Evolutionary conservation across 2,888 invertebrate species (phyloP).

Genomic region (Myathropa florea): DNA sequence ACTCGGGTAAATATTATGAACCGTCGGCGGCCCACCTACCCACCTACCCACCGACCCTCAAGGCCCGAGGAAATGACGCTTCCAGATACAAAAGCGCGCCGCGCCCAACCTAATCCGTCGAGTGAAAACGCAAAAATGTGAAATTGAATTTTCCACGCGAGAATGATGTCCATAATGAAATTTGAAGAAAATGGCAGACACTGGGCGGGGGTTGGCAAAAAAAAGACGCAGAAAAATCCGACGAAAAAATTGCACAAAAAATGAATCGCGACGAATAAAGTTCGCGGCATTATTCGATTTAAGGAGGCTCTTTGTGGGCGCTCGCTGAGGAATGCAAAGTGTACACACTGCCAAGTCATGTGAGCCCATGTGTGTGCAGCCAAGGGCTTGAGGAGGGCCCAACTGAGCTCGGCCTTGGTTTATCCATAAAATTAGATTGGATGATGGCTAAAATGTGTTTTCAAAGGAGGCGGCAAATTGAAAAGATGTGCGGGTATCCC

Average conservation of each 20-base stretch:
- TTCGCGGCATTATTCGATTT: conserved; percentile 66
- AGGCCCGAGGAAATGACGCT: conserved; percentile 37
- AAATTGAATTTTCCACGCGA: conserved; percentile 69
- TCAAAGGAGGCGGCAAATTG: conserved; percentile 64
- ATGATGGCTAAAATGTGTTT: conserved; percentile 61
- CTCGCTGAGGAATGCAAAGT: conserved; percentile 62
- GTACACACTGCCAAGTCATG: conserved; percentile 64
- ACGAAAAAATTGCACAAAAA: conserved; percentile 2
- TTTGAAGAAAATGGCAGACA: conserved; percentile 62
- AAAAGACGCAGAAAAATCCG: not conserved
- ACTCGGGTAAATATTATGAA: conserved; percentile 40
- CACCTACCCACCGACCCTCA: not conserved
- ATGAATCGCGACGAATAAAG: conserved; percentile 17
- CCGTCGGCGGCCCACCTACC: not conserved
- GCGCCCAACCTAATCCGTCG: conserved; percentile 45
- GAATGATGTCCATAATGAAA: conserved; percentile 69
- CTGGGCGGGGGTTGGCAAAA: not conserved
- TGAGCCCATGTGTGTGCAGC: conserved; percentile 53
- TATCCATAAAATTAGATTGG: conserved; percentile 70
- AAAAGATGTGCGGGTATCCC: conserved; percentile 36
- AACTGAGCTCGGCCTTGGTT: conserved; percentile 28
- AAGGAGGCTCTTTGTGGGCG: conserved; percentile 61
- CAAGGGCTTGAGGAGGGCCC: conserved; percentile 12
- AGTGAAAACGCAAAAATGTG: conserved; percentile 57
- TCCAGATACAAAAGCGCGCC: conserved; percentile 44